These are phyloP conservation scores for Drosophila sp. DNA, from an alignment of 1,140 invertebrate genomes.

Conservation along the genomic window DNA sequence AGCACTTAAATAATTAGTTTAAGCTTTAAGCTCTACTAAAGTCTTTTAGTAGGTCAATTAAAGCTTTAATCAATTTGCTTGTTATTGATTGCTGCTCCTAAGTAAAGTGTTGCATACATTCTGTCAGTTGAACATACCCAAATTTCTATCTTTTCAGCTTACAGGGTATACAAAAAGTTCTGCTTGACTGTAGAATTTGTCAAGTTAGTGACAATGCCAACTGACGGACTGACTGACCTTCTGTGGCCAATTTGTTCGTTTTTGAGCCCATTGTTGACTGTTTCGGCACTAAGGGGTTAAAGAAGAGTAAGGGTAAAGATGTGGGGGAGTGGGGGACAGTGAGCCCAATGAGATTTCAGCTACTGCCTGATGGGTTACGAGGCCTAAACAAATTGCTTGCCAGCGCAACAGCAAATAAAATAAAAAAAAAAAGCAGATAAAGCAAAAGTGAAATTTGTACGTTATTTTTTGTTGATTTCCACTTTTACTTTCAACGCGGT, in stretches of 20 bases:
- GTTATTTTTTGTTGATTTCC: constrained; percentile 33
- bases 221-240: constrained; percentile 27
- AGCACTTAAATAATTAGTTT: neutral
- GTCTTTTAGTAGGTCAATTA: no score
- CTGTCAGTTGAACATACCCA: neutral
- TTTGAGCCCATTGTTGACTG: constrained; percentile 18
- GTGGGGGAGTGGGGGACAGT: neutral
- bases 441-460: constrained; percentile 76
- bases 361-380: constrained; percentile 20
- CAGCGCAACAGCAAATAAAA: neutral
- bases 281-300: neutral
- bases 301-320: no score
- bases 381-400: constrained; percentile 22
- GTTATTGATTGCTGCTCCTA: neutral
- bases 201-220: constrained; percentile 26
- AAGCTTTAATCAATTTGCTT: neutral
- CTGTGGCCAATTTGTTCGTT: constrained; percentile 28
- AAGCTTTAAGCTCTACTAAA: neutral
- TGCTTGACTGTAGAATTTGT: constrained; percentile 31
- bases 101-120: neutral
- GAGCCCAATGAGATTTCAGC: constrained; percentile 19
- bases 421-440: no score
- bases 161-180: constrained; percentile 24
- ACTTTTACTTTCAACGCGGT: constrained; percentile 46
- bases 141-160: neutral